A percentile compares a stretch with the other conserved stretches of the same genome.
Evolutionary conservation across 2,888 invertebrate genomes (phyloP).

Genomic region (Drosophila pegasa): DNA sequence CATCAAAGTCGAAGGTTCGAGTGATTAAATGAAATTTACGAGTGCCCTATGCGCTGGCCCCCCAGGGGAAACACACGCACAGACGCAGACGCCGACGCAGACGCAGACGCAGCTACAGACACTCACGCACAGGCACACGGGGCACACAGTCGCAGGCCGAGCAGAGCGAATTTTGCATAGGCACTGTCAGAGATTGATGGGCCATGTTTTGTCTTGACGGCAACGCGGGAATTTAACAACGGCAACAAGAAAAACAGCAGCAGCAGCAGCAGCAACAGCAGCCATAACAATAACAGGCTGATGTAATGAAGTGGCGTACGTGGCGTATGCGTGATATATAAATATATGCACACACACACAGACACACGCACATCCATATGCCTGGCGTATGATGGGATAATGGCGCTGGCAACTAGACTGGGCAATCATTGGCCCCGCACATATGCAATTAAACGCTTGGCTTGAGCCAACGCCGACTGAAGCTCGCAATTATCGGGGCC

Average conservation of each 20-base stretch:
- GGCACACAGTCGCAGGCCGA: too few relatives aligned
- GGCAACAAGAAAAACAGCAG: slow-evolving; percentile 19
- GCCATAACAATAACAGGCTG: slow-evolving; percentile 51
- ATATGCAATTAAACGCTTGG: slow-evolving; percentile 39
- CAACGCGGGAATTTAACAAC: slow-evolving; percentile 42
- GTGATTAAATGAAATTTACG: slow-evolving; percentile 67
- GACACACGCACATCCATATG: neutral
- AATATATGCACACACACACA: neutral
- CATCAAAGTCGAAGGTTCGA: slow-evolving; percentile 62
- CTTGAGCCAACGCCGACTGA: slow-evolving; percentile 11
- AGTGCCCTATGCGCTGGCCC: slow-evolving; percentile 33
- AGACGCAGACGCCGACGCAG: slow-evolving; percentile 4
- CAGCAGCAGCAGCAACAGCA: slow-evolving; percentile 9
- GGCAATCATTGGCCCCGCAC: slow-evolving; percentile 36
- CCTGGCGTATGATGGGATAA: slow-evolving; percentile 31
- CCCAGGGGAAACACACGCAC: slow-evolving; percentile 23
- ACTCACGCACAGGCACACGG: slow-evolving; percentile 2
- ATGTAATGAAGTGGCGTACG: slow-evolving; percentile 48
- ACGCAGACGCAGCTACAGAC: slow-evolving; percentile 3
- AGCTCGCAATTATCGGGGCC: slow-evolving; percentile 27
- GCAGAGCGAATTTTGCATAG: slow-evolving; percentile 49
- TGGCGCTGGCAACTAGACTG: slow-evolving; percentile 15
- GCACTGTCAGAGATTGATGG: slow-evolving; percentile 62
- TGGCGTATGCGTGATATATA: slow-evolving; percentile 18
- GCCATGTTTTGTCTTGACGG: slow-evolving; percentile 57